Evolutionary conservation across 2,888 invertebrate species (phyloP).

Genomic region (Morpho helenor): DNA sequence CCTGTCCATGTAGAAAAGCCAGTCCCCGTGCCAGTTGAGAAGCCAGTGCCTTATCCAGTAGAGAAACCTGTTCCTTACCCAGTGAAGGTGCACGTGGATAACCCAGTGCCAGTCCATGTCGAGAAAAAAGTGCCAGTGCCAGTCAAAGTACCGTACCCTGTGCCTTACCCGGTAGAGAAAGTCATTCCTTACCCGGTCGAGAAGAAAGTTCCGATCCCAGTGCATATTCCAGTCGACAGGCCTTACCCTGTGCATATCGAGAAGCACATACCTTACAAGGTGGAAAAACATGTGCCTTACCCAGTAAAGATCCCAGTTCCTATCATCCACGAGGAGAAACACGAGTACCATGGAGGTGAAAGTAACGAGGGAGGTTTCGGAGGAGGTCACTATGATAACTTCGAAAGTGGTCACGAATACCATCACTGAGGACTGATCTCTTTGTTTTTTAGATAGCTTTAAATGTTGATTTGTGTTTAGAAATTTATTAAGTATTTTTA

Average conservation of each 20-base stretch:
- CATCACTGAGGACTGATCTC: constrained; percentile 70
- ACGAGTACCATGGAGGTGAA: constrained; percentile 24
- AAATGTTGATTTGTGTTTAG: constrained; percentile 73
- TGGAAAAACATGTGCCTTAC: constrained; percentile 84
- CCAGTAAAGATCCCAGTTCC: constrained; percentile 85
- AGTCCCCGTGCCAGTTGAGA: constrained; percentile 84
- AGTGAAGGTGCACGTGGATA: constrained; percentile 83
- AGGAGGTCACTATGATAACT: constrained; percentile 35
- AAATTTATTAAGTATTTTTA: constrained; percentile 49
- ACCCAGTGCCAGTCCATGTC: constrained; percentile 86
- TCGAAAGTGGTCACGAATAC: constrained; percentile 43
- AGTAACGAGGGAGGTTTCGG: constrained; percentile 30
- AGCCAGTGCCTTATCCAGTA: constrained; percentile 86
- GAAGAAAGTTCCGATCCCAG: constrained; percentile 82
- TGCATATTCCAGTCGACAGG: constrained; percentile 80
- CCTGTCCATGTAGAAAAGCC: constrained; percentile 84
- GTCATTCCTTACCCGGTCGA: constrained; percentile 83
- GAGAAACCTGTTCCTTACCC: constrained; percentile 85
- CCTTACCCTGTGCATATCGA: constrained; percentile 82
- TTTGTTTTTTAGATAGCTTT: constrained; percentile 57
- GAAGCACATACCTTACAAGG: constrained; percentile 83
- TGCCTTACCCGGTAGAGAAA: constrained; percentile 84
- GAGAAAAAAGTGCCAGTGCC: constrained; percentile 88
- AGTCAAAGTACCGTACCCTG: constrained; percentile 86
- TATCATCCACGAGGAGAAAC: constrained; percentile 73